phyloP scores from a whole-genome alignment of 92 coral and sea anemone genomes.

The Heliopora coerulea region DNA sequence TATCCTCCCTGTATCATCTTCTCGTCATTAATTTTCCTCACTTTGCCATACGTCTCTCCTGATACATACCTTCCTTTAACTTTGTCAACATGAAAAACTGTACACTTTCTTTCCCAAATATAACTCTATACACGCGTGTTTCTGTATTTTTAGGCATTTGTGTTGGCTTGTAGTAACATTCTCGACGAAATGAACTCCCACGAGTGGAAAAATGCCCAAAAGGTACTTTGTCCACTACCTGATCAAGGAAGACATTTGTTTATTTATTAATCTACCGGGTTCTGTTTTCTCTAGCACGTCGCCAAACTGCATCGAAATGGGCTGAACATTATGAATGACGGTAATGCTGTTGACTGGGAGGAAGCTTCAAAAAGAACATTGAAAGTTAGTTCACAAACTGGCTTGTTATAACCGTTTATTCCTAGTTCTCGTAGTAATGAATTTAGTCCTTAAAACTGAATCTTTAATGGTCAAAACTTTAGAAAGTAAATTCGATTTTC shows the following conservation, averaged over 20 bases:
- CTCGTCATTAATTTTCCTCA: too few species aligned
- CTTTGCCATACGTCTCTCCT: too few species aligned
- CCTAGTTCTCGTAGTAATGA: too few species aligned
- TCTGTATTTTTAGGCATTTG: slow-evolving; percentile 70
- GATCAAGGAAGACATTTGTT: background rate
- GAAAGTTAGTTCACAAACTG: background rate
- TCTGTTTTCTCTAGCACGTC: slow-evolving; percentile 6
- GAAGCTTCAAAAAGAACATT: slow-evolving; percentile 24
- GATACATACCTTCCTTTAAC: too few species aligned
- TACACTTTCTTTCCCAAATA: too few species aligned
- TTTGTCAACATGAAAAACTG: too few species aligned
- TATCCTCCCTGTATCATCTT: too few species aligned
- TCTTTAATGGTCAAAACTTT: too few species aligned
- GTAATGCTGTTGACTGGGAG: slow-evolving; percentile 35
- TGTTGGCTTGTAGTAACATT: slow-evolving; percentile 83
- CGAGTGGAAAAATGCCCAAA: slow-evolving; percentile 82
- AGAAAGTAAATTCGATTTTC: too few species aligned
- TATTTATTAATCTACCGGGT: background rate
- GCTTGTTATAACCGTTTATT: too few species aligned
- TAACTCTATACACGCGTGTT: too few species aligned
- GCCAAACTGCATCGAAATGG: slow-evolving; percentile 20
- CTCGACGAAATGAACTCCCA: slow-evolving; percentile 74
- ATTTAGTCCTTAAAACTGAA: too few species aligned
- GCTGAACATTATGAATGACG: slow-evolving; percentile 27
- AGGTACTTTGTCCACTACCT: slow-evolving; percentile 47